Percentiles rank a stretch among this genome's conserved stretches.
These are phyloP conservation scores for Nicator chloris DNA, from an alignment of 2,113 vertebrate species.

Conservation along the genomic window DNA sequence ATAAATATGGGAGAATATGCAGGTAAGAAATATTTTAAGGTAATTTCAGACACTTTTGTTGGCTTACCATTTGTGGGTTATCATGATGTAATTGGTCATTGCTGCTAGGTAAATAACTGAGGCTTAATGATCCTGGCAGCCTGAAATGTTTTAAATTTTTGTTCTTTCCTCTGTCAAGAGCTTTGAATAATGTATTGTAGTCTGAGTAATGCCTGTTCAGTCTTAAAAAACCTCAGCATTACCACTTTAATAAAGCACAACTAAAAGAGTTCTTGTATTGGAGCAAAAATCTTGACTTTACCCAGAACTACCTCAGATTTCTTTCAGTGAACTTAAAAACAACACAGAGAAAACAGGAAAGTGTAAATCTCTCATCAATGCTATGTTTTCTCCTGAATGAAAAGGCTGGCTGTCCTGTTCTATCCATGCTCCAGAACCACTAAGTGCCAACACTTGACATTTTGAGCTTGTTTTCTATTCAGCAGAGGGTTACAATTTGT, in stretches of 20 bases:
- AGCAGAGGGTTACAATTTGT: not conserved
- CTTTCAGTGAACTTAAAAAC: not conserved
- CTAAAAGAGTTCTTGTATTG: not conserved
- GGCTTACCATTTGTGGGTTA: not conserved
- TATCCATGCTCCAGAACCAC: not conserved
- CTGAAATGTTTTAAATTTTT: not conserved
- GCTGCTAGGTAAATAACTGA: not conserved
- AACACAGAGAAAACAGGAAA: not conserved
- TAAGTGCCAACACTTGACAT: not conserved
- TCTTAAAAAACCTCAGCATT: not conserved
- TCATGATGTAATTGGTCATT: not conserved
- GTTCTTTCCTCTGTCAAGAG: not conserved
- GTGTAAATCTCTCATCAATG: accelerated
- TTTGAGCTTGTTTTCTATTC: not conserved
- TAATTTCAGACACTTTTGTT: not conserved
- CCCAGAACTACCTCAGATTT: not conserved
- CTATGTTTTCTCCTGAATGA: not conserved
- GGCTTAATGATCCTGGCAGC: not conserved
- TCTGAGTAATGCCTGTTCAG: not conserved
- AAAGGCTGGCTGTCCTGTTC: not conserved
- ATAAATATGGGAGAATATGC: constrained; percentile 95
- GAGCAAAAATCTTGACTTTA: not conserved
- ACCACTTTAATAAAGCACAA: not conserved
- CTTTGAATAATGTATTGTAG: not conserved
- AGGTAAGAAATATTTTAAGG: constrained; percentile 70